Evolutionary conservation across 2,113 vertebrate genomes (phyloP).

Genomic region (Leuciscus idus): DNA sequence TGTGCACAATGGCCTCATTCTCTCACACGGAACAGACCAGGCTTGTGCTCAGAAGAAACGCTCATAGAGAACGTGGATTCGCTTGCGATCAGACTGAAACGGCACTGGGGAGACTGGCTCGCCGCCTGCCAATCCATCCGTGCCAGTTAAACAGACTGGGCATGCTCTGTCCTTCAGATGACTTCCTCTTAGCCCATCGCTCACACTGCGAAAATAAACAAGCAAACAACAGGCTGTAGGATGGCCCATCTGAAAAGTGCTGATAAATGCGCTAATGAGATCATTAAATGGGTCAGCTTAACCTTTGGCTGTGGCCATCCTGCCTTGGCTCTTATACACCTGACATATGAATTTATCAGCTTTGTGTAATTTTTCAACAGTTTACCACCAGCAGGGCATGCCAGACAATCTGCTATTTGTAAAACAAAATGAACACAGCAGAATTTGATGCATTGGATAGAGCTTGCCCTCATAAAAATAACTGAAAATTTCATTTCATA

Average conservation of each 20-base stretch:
- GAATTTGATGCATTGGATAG: background rate
- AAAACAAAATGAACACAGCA: constrained; percentile 32
- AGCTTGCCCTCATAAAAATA: background rate
- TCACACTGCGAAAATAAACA: constrained; percentile 50
- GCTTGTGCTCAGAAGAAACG: constrained; percentile 14
- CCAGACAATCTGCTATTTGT: constrained; percentile 41
- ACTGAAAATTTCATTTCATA: background rate
- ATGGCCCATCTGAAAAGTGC: constrained; percentile 47
- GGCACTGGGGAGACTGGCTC: constrained; percentile 13
- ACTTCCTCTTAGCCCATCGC: constrained; percentile 43
- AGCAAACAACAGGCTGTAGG: constrained; percentile 49
- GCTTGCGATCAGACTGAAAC: constrained; percentile 6
- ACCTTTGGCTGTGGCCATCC: constrained; percentile 49
- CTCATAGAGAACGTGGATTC: constrained; percentile 14
- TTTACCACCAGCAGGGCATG: constrained; percentile 10
- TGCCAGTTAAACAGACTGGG: constrained; percentile 54
- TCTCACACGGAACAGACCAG: constrained; percentile 33
- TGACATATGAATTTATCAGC: constrained; percentile 50
- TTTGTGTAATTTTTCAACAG: constrained; percentile 35
- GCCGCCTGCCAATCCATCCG: constrained; percentile 6
- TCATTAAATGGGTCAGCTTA: constrained; percentile 54
- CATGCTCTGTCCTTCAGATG: constrained; percentile 54
- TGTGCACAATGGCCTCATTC: constrained; percentile 47
- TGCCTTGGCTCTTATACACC: constrained; percentile 41
- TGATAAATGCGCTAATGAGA: constrained; percentile 56